Evolutionary conservation across 2,113 vertebrate genomes (phyloP), one percentile per base, ranked within the genome.

Genomic region (Oenanthe melanoleuca): DNA sequence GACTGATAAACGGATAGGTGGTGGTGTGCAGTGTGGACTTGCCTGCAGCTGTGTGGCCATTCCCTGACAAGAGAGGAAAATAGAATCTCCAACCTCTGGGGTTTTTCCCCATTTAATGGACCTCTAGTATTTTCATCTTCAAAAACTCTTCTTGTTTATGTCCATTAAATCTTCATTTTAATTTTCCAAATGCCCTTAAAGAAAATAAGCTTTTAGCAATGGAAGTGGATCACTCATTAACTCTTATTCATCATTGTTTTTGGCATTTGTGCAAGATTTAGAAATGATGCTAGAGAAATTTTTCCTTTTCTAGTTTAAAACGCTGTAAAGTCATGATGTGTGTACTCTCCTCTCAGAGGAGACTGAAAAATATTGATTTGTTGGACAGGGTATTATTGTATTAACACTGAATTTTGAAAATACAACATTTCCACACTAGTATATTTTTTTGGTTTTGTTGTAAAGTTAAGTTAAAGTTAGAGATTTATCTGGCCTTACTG

Each of bases 401-500:
- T 87, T 73, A 95, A 80, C 74, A 90, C 60, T 64, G 31, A 47
- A 33, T 78, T 93, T 95, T 78, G 21, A 90, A 94, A 94, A 88
- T n/a, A 40, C 21, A 45, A 16, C n/a, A 40, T 86, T 91, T 94
- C 52, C 3, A 2, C 37, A 24, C 59, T 59, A 40, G n/a, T 88
- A 75, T 53, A 55, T 60, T 77, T 94, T 88, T 88, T 90, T 89
- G 8, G n/a, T 33, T 61, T 92, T 86, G 85, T 67, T 24, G 24
- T 50, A 28, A 91, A 91, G 50, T 91, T 89, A 85, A 92, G 67
- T 63, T 45, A 45, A 71, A 84, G 28, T 78, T 67, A 80, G 64
- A 93, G 86, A 90, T 93, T 95, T 93, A 90, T 96, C 44, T 92
- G 40, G 92, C 82, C 33, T 77, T 75, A 85, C 71, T 83, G 94